These are phyloP conservation scores for Lasioglossum pauxillum DNA, from an alignment of 2,888 invertebrate species.

Conservation along the genomic window DNA sequence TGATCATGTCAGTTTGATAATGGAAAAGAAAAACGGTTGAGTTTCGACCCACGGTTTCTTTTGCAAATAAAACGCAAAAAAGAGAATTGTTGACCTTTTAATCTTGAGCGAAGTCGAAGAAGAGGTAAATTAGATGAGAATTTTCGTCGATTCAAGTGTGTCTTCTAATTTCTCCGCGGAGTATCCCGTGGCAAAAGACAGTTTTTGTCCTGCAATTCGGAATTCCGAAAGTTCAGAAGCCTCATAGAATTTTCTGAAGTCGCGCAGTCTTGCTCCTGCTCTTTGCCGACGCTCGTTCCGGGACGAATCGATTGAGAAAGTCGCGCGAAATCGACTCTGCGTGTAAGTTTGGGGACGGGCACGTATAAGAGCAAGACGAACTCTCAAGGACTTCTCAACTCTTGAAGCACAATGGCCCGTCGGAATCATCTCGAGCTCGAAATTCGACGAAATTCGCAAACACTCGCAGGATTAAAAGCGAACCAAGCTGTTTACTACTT, in stretches of 20 bases:
- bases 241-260: neutral
- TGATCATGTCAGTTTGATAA: too few species aligned
- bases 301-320: constrained; percentile 28
- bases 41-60: too few species aligned
- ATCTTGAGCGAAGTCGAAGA: neutral
- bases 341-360: constrained; percentile 14
- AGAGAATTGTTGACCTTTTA: too few species aligned
- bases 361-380: constrained; percentile 29
- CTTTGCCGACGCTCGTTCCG: neutral
- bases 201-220: neutral
- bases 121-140: neutral
- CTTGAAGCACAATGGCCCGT: constrained; percentile 35
- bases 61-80: too few species aligned
- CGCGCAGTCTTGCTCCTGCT: neutral
- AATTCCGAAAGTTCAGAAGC: neutral
- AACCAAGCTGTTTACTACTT: constrained; percentile 13
- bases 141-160: neutral
- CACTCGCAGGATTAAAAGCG: constrained; percentile 37
- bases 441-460: constrained; percentile 18
- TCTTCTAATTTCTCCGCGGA: neutral
- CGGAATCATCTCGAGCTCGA: constrained; percentile 20
- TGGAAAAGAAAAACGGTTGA: too few species aligned
- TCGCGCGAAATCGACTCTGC: constrained; percentile 29
- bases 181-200: neutral
- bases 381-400: constrained; percentile 27